Evolutionary conservation across 2,797 vertebrate genomes (phyloP).

Genomic region (Gambusia yucatana): DNA sequence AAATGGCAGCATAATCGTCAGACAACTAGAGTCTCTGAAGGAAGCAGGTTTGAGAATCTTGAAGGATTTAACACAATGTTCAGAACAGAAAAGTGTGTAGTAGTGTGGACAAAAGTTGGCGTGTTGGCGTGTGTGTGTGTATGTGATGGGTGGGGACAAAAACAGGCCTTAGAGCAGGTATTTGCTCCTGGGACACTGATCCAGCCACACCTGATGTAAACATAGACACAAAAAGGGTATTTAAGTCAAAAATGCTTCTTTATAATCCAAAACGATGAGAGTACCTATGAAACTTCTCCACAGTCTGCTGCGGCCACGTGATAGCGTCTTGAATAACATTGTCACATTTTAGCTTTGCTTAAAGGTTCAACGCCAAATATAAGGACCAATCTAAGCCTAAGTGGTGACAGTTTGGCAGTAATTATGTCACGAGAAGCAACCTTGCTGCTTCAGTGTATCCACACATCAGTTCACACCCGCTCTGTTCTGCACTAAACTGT

Average conservation of each 20-base stretch:
- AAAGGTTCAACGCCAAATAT: background rate
- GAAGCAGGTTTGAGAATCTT: background rate
- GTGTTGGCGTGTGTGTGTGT: too few relatives aligned
- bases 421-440: conserved; percentile 24
- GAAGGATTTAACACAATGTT: background rate
- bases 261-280: background rate
- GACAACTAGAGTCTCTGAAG: background rate
- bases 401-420: background rate
- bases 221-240: background rate
- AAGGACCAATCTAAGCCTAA: conserved; percentile 3
- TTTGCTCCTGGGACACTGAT: background rate
- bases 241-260: conserved; percentile 3
- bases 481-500: conserved; percentile 45
- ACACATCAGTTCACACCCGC: conserved; percentile 34
- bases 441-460: conserved; percentile 18
- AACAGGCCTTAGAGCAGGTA: background rate
- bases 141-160: background rate
- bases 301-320: background rate
- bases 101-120: too few relatives aligned
- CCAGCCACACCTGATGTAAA: background rate
- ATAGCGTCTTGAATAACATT: background rate
- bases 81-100: background rate
- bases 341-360: background rate
- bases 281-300: background rate
- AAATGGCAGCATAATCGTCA: background rate